These are phyloP conservation scores for Cichlasoma orientale DNA, from an alignment of 2,797 vertebrate genomes.

Conservation along the genomic window DNA sequence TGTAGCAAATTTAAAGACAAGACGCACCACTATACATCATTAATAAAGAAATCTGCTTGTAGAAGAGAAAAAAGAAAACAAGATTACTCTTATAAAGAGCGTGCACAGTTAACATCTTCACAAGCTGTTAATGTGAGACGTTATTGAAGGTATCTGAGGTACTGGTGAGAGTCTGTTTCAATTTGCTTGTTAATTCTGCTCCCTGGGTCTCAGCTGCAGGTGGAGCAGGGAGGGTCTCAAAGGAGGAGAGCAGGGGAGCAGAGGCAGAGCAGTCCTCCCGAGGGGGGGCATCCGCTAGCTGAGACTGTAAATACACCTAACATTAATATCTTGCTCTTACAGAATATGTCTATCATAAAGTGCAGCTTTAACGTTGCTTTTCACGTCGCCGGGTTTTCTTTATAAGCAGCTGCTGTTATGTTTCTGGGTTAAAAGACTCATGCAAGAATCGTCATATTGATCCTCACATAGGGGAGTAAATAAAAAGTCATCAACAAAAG, in stretches of 20 bases:
- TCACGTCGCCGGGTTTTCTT: background rate
- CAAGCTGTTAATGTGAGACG: background rate
- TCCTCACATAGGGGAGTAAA: background rate
- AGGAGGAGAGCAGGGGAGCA: constrained; percentile 58
- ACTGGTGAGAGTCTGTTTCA: constrained; percentile 68
- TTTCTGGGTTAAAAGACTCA: background rate
- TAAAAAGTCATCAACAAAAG: background rate
- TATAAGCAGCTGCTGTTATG: background rate
- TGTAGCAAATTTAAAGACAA: constrained; percentile 26
- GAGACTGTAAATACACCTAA: constrained; percentile 64
- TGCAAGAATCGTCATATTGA: background rate
- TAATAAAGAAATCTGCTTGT: background rate
- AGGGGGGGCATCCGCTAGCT: constrained; percentile 36
- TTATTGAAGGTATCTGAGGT: constrained; percentile 14
- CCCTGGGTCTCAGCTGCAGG: constrained; percentile 83
- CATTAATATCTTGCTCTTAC: constrained; percentile 27
- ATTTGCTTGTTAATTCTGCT: constrained; percentile 75
- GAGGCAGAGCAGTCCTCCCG: constrained; percentile 59
- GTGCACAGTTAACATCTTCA: background rate
- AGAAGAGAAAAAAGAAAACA: background rate
- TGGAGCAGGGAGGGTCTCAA: constrained; percentile 69
- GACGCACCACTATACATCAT: background rate
- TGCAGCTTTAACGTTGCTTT: background rate
- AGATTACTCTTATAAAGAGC: background rate
- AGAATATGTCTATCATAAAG: background rate